Evolutionary conservation across 2,888 invertebrate genomes (phyloP), one percentile per base, ranked within the genome.

Genomic region (Bellardia bayeri): DNA sequence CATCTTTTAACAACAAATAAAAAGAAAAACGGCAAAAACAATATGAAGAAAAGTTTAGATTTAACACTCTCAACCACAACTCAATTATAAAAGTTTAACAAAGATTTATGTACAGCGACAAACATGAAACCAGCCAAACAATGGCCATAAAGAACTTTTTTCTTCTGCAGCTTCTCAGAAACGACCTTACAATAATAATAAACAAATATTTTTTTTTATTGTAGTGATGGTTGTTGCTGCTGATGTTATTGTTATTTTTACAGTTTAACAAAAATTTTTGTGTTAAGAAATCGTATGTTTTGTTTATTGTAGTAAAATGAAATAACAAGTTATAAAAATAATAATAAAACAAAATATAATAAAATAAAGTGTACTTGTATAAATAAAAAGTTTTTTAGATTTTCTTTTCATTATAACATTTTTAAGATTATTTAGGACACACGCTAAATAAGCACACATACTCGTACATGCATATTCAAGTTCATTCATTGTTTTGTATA

Each of bases 21-120:
- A 23, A 8, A 61, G 7, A 23, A 58, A 13, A 2, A 16, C 33
- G 5, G 0, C 23, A 42, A 14, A 49, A 54, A 16, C n/a, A 42
- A 56, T 7, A 66, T 66, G 42, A 3, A 66, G 56, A 54, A 81
- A 86, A 82, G 76, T 86, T 23, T 86, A 61, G 74, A 78, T 82
- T 45, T 68, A 66, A 78, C 72, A 64, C 30, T 81, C 80, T 56
- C 37, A 68, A 64, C 82, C 82, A 66, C 82, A 86, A 86, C 85
- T 86, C 85, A 82, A 86, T 82, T 86, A 74, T 72, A 86, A 86
- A 82, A 82, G 75, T 82, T 81, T 66, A 81, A 85, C 76, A 82
- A 82, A 82, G 85, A 85, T 85, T 85, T 85, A 85, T 78, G n/a
- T 66, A 13, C 56, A 78, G 45, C n/a, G 58, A 58, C 58, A 66